Conservation (phyloP, 2,113 vertebrate species). For the Anhinga anhinga region DNA sequence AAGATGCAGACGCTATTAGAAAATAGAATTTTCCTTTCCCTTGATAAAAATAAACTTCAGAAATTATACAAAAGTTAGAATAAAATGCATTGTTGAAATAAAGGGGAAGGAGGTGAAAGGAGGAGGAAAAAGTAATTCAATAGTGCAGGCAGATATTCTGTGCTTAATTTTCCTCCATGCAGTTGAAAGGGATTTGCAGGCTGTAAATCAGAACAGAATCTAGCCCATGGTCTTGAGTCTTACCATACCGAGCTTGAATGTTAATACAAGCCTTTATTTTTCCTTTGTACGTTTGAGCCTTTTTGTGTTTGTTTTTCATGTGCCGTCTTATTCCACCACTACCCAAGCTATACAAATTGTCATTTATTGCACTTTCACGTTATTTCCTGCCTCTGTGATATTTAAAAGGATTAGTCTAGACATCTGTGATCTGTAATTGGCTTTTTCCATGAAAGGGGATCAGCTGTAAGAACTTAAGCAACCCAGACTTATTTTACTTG, state of each 20-base stretch:
- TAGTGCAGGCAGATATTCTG: constrained; percentile 6
- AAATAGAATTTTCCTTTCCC: constrained; percentile 5
- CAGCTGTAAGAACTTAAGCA: constrained; percentile 69
- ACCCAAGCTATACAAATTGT: constrained; percentile 48
- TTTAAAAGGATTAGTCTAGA: constrained; percentile 69
- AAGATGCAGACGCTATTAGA: constrained; percentile 15
- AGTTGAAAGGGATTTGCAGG: constrained; percentile 46
- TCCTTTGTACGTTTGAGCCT: neutral
- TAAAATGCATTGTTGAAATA: neutral
- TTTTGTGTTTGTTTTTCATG: constrained; percentile 61
- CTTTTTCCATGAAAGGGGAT: constrained; percentile 62
- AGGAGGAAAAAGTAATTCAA: constrained; percentile 27
- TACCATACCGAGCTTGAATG: neutral
- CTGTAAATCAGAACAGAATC: constrained; percentile 43
- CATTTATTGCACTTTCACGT: constrained; percentile 57
- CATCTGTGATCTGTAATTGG: constrained; percentile 69
- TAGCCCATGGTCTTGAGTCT: neutral
- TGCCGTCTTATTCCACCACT: neutral
- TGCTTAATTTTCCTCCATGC: constrained; percentile 49
- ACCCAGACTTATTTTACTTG: constrained; percentile 66
- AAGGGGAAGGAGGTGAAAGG: neutral
- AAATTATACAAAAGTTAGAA: constrained; percentile 6
- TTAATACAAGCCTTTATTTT: constrained; percentile 48
- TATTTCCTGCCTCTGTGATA: constrained; percentile 67
- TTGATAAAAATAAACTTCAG: constrained; percentile 33